Base-by-base conservation (phyloP, 2,888 invertebrate genomes). In the Melieria crassipennis region DNA sequence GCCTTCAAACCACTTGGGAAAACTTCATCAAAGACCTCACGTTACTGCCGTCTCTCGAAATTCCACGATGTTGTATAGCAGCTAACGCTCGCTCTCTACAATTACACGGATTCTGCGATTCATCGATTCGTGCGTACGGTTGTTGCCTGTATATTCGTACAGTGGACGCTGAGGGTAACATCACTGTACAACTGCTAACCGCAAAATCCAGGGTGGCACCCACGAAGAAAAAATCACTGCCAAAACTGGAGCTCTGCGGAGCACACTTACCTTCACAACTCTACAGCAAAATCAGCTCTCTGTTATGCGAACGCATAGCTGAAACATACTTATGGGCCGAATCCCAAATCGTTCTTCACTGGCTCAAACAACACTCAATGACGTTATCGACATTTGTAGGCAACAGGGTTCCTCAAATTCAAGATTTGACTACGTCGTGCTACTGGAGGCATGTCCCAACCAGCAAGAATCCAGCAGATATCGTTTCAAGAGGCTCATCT, bases 21-120 rank as follows among this genome's bases (percentile, higher is more conserved):
- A 55, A 10, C 16, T 60, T 67, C 45, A 45, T 71, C 43, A 16
- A n/a, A 9, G 64, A 71, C 46, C n/a, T 67, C 7, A 57, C n/a
- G 48, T 46, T 43, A 10, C 45, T 71, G 43, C 4, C 16, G 5
- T 58, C 45, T 42, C 5, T 70, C 11, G 45, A 46, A n/a, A 64
- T 72, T 60, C 60, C 60, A 42, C 43, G 60, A 5, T 60, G 45
- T 45, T 60, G 43, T 43, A 45, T 60, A 43, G 10, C 47, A 16
- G 4, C 58, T 2, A 7, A 61, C 4, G 7, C 48, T 11, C 16
- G 71, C 16, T 63, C 16, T 10, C 6, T 60, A 7, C 72, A 72
- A 16, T 5, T 74, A 16, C 72, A 74, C 58, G 74, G 72, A 5
- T 70, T 75, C 56, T 69, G 70, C 9, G 75, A 75, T 48, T n/a